These are phyloP conservation scores for Orientallactaga bullata DNA, from an alignment of 2,113 vertebrate genomes.

Conservation along the genomic window DNA sequence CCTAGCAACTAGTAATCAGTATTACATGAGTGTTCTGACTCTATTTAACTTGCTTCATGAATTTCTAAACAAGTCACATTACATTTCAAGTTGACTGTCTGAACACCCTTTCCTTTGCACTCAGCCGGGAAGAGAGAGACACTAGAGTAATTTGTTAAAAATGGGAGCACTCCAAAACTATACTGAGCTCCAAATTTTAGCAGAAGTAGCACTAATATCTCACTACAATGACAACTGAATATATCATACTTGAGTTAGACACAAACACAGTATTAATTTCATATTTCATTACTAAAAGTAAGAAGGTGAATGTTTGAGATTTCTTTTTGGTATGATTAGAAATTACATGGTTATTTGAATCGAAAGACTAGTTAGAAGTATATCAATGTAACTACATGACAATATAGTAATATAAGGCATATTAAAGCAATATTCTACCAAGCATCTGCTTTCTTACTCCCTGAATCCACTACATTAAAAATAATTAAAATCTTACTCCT, in stretches of 20 bases:
- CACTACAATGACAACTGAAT: background rate
- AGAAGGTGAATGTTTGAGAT: background rate
- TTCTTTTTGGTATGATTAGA: background rate
- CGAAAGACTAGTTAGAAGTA: background rate
- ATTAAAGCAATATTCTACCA: background rate
- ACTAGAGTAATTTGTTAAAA: background rate
- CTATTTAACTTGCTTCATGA: background rate
- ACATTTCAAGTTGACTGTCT: background rate
- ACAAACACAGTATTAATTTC: background rate
- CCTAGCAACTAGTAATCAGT: background rate
- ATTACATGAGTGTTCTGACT: background rate
- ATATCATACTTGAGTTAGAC: background rate
- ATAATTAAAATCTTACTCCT: background rate
- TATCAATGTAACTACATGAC: background rate
- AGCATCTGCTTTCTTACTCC: background rate
- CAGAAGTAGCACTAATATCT: background rate
- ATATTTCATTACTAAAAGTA: conserved; percentile 7
- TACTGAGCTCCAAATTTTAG: background rate
- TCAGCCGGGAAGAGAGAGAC: background rate
- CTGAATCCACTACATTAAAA: background rate
- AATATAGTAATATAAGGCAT: background rate
- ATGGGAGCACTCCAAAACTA: background rate
- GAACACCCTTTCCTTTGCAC: background rate
- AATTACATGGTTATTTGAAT: background rate
- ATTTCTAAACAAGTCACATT: background rate